Evolutionary conservation across 2,797 vertebrate genomes (phyloP).

Genomic region (Pangasius sanitwongsei): DNA sequence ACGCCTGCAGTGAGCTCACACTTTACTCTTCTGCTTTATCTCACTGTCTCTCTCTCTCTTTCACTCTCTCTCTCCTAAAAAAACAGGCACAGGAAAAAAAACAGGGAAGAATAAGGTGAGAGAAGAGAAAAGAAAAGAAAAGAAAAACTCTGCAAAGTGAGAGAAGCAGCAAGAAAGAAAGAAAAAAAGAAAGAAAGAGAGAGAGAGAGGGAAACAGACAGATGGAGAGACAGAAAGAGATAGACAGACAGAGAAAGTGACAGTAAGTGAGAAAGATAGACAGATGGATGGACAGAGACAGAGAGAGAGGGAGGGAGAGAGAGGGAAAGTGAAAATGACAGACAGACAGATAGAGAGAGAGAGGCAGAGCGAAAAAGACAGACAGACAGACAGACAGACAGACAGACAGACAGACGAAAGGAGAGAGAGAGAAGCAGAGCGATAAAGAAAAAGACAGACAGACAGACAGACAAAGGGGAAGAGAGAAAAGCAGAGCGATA

Average conservation of each 20-base stretch:
- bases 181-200: constrained; percentile 16
- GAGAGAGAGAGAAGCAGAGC: neutral
- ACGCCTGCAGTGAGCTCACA: constrained; percentile 28
- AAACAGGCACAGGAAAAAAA: neutral
- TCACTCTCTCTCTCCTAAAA: neutral
- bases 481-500: neutral
- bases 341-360: neutral
- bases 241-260: neutral
- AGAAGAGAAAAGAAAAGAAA: neutral
- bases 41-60: neutral
- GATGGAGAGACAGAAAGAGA: neutral
- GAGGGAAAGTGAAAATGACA: neutral
- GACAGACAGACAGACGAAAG: neutral
- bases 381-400: neutral
- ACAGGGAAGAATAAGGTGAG: neutral
- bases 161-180: neutral
- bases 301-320: neutral
- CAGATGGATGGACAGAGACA: neutral
- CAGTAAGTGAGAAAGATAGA: neutral
- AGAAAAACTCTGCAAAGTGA: neutral
- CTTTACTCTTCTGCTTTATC: neutral
- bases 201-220: neutral
- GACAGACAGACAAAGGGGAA: neutral
- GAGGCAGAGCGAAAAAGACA: neutral
- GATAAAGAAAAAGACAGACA: neutral